Evolutionary conservation across 2,888 invertebrate genomes (phyloP).

Genomic region (Bugula neritina): DNA sequence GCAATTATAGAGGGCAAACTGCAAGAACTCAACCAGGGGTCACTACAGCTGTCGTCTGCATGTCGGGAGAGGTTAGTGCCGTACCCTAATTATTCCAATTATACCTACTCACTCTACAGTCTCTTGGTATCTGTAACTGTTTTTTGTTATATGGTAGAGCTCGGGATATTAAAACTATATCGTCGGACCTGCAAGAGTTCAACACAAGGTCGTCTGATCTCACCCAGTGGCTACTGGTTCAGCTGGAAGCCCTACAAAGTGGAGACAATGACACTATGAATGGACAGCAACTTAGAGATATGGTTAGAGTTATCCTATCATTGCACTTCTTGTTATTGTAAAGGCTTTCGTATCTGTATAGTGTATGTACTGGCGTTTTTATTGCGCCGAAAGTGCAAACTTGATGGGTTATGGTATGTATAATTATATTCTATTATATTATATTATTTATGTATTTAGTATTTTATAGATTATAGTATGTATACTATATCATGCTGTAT

Average conservation of each 20-base stretch:
- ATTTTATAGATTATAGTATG: neutral
- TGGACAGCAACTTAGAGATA: constrained; percentile 15
- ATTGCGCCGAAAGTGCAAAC: no score
- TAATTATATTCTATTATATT: neutral
- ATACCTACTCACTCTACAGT: no score
- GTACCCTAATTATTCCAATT: no score
- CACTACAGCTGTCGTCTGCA: constrained; percentile 77
- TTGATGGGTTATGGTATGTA: neutral
- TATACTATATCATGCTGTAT: neutral
- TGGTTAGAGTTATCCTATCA: no score
- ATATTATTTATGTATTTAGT: neutral
- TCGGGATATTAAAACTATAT: neutral
- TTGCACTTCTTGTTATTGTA: no score
- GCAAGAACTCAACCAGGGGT: constrained; percentile 77
- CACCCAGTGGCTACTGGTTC: constrained; percentile 21
- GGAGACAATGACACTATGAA: constrained; percentile 2
- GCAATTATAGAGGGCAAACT: constrained; percentile 82
- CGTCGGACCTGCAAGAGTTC: constrained; percentile 20
- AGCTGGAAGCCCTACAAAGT: neutral
- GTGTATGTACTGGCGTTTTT: no score
- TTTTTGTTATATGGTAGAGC: constrained; percentile 18
- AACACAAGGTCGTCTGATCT: constrained; percentile 2
- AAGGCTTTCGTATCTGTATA: no score
- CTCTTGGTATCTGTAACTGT: no score
- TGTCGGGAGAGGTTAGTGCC: constrained; percentile 64